Evolutionary conservation across 2,888 invertebrate genomes (phyloP), one percentile per base, ranked within the genome.

Genomic region (Hydropsyche betteni): DNA sequence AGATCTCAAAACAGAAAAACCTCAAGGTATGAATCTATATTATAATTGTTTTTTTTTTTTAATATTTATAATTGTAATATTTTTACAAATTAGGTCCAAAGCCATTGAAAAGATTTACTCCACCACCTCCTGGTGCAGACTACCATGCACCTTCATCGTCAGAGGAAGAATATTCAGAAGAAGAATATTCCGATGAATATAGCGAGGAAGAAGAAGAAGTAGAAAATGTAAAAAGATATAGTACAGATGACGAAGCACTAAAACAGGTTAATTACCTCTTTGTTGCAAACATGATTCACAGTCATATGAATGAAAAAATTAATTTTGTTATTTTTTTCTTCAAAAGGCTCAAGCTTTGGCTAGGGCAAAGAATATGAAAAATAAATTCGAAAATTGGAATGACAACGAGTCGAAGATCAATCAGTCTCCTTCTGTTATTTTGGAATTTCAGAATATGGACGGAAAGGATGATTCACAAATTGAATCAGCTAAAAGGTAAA

Each of bases 371-470:
- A 92, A 93, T 79, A 88, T 97, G 82, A 90, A 94, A 81, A 94
- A 92, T 78, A 94, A 95, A 83, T 97, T 96, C 86, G 96, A 97
- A 85, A 89, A 92, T 82, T 96, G 96, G 96, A 89, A 91, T 1
- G 86, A 86, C 81, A 87, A 89, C 69, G 92, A 92, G 83, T 89
- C 90, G 16, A 86, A 83, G 83, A 83, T 81, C 83, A 83, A 81
- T 81, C 86, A 79, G 82, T 84, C 74, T 85, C 85, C 78, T 82
- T 86, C 51, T 84, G 86, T 81, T 76, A 79, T 81, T 79, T 81
- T 84, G 50, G 85, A 87, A 80, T 83, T 86, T 80, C 84, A 88
- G 14, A 86, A 86, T 52, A 83, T 82, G 85, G 85, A 89, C 24
- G 90, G 90, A 0, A 91, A 91, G 10, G 93, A 91, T 24, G 91